Conservation (phyloP, 2,797 vertebrate species). For the Galaxias olidus region DNA sequence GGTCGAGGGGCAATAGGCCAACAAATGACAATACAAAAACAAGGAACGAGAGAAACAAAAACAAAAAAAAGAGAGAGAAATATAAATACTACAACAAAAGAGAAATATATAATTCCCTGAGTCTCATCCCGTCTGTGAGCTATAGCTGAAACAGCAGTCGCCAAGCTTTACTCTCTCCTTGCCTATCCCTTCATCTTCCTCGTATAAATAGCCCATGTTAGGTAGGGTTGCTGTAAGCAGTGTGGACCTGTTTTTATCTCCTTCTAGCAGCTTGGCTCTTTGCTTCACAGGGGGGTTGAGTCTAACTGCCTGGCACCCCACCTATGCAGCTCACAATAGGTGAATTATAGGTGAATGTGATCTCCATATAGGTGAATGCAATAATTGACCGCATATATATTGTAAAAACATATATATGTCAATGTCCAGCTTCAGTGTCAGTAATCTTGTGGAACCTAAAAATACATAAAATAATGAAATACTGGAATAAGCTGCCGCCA, state of each 20-base stretch:
- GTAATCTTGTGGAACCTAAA: too few species aligned
- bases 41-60: neutral
- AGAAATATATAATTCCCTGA: neutral
- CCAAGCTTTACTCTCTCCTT: neutral
- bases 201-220: constrained; percentile 40
- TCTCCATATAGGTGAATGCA: too few species aligned
- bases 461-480: too few species aligned
- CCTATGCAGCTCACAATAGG: constrained; percentile 30
- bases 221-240: constrained; percentile 25
- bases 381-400: too few species aligned
- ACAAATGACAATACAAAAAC: constrained; percentile 36
- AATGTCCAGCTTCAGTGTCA: too few species aligned
- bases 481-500: too few species aligned
- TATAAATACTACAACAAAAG: constrained; percentile 11
- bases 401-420: too few species aligned
- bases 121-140: constrained; percentile 23
- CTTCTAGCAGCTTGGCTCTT: neutral
- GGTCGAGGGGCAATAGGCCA: constrained; percentile 38
- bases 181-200: constrained; percentile 13
- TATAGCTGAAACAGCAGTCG: constrained; percentile 12
- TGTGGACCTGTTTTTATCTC: constrained; percentile 18
- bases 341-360: constrained; percentile 25
- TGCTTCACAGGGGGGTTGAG: constrained; percentile 9
- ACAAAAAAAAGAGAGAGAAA: neutral
- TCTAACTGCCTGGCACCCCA: constrained; percentile 28